These are phyloP conservation scores for Sprattus sprattus DNA, from an alignment of 2,113 vertebrate genomes.

Conservation along the genomic window DNA sequence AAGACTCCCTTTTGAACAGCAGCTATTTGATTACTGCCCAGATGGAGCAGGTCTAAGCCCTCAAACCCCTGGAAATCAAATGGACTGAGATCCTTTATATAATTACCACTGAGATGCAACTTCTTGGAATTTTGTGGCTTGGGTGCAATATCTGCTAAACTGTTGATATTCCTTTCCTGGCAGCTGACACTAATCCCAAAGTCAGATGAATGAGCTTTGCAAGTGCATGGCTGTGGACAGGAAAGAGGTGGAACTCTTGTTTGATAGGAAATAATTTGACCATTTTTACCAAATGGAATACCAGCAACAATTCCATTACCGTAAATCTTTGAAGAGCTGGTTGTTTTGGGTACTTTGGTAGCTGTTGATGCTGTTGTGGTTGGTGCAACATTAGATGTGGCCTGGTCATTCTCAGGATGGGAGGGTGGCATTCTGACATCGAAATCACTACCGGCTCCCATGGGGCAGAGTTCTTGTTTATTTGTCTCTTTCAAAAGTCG, in stretches of 20 bases:
- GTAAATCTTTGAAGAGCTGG: slow-evolving; percentile 92
- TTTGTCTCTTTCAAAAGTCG: slow-evolving; percentile 95
- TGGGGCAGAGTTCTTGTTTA: slow-evolving; percentile 93
- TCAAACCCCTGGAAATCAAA: slow-evolving; percentile 88
- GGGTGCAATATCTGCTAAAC: slow-evolving; percentile 81
- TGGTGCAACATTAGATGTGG: slow-evolving; percentile 80
- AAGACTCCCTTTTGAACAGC: slow-evolving; percentile 86
- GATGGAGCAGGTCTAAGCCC: slow-evolving; percentile 92
- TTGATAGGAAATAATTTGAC: slow-evolving; percentile 91
- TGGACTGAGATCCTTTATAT: slow-evolving; percentile 84
- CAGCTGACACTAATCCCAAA: slow-evolving; percentile 95
- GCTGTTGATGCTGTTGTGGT: slow-evolving; percentile 78
- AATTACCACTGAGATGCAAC: slow-evolving; percentile 92
- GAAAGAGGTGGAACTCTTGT: slow-evolving; percentile 86
- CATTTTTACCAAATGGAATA: slow-evolving; percentile 81
- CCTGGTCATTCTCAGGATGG: slow-evolving; percentile 78
- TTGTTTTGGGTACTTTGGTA: slow-evolving; percentile 89
- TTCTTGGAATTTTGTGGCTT: slow-evolving; percentile 94
- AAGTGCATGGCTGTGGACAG: slow-evolving; percentile 87
- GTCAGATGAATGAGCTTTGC: slow-evolving; percentile 94
- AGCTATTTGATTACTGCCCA: slow-evolving; percentile 93
- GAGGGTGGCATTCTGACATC: slow-evolving; percentile 88
- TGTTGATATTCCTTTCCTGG: slow-evolving; percentile 90
- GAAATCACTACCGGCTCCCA: slow-evolving; percentile 93
- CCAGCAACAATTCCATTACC: slow-evolving; percentile 95